phyloP scores from a whole-genome alignment of 2,113 vertebrate species.

The Coturnix japonica region DNA sequence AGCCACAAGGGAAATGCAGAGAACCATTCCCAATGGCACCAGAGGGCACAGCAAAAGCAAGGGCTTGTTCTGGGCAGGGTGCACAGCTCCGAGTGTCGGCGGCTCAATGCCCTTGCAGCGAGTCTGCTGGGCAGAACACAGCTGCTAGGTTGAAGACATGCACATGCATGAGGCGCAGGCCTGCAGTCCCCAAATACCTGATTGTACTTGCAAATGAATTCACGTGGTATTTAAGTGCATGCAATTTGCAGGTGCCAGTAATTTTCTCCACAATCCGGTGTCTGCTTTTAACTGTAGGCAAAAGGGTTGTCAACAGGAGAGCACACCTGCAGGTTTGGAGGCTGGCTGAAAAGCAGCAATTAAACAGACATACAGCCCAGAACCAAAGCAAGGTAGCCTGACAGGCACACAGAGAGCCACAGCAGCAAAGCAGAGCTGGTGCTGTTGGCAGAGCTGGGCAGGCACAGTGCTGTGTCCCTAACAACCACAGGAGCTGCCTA shows the following conservation, averaged over 20 bases:
- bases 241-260: slow-evolving; percentile 32
- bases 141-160: not conserved
- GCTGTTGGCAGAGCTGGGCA: not conserved
- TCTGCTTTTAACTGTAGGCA: slow-evolving; percentile 24
- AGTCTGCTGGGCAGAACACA: not conserved
- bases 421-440: not conserved
- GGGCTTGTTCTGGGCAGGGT: not conserved
- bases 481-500: not conserved
- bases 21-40: not conserved
- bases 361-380: not conserved
- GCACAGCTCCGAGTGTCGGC: not conserved
- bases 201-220: slow-evolving; percentile 51
- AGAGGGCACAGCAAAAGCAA: not conserved
- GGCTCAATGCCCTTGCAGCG: not conserved
- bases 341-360: not conserved
- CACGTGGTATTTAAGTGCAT: not conserved
- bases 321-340: not conserved
- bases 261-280: slow-evolving; percentile 28
- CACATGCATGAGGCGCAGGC: not conserved
- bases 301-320: not conserved
- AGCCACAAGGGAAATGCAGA: not conserved
- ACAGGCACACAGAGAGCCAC: not conserved
- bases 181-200: not conserved
- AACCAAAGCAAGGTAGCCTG: not conserved
- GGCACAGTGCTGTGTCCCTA: not conserved